phyloP scores from a whole-genome alignment of 2,888 invertebrate genomes.

The Dyspetes luteomarginatus region DNA sequence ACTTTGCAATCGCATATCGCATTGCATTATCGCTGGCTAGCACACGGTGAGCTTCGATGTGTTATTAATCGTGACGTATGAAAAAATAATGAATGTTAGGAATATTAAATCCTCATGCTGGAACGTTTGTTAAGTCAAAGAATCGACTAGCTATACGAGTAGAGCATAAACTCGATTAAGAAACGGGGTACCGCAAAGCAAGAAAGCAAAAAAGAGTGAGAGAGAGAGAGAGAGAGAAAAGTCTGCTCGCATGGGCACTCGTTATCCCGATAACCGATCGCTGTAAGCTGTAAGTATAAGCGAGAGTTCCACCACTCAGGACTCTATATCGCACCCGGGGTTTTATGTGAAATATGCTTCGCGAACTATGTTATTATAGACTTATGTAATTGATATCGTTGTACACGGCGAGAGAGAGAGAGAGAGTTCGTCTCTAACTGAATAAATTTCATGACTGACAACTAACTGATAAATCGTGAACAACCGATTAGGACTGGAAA shows the following conservation, averaged over 20 bases:
- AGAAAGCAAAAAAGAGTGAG: not conserved
- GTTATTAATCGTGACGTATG: slow-evolving; percentile 40
- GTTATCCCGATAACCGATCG: slow-evolving; percentile 61
- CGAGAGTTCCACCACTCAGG: slow-evolving; percentile 31
- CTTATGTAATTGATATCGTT: slow-evolving; percentile 61
- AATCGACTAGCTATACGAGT: slow-evolving; percentile 22
- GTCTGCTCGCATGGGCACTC: slow-evolving; percentile 36
- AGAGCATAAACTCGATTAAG: slow-evolving; percentile 23
- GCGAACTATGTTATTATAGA: slow-evolving; percentile 54
- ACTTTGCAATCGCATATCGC: slow-evolving; percentile 35
- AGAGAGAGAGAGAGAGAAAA: slow-evolving; percentile 19
- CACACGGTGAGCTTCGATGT: slow-evolving; percentile 17
- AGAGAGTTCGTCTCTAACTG: slow-evolving; percentile 14
- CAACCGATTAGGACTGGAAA: not conserved
- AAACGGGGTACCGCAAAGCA: slow-evolving; percentile 35
- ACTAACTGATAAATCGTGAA: slow-evolving; percentile 9
- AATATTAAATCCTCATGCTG: slow-evolving; percentile 36
- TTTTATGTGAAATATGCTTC: slow-evolving; percentile 56
- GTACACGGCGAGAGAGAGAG: not conserved
- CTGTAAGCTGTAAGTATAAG: slow-evolving; percentile 19
- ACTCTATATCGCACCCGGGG: slow-evolving; percentile 34
- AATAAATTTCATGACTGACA: slow-evolving; percentile 16
- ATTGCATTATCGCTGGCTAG: slow-evolving; percentile 33
- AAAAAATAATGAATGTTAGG: slow-evolving; percentile 18
- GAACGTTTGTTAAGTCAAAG: slow-evolving; percentile 16